These are phyloP conservation scores for Metopia argyrocephala DNA, from an alignment of 2,888 invertebrate genomes.

Conservation along the genomic window DNA sequence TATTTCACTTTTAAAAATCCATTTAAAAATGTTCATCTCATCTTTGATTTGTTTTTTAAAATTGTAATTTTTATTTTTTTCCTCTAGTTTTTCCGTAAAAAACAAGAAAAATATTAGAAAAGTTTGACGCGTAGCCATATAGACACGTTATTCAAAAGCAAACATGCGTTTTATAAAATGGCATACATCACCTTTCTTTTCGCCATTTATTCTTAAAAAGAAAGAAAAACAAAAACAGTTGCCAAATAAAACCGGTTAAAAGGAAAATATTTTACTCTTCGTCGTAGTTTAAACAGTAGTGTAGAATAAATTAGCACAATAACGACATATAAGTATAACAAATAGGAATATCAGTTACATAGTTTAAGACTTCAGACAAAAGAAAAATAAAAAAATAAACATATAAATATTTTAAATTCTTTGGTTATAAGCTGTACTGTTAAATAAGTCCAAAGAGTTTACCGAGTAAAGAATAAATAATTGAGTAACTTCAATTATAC, in stretches of 20 bases:
- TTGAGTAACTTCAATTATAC: too few relatives aligned
- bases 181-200: conserved; percentile 51
- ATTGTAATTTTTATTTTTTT: conserved; percentile 14
- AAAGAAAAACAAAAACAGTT: neutral
- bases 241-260: conserved; percentile 13
- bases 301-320: too few relatives aligned
- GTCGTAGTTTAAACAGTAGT: too few relatives aligned
- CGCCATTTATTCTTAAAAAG: neutral
- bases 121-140: conserved; percentile 37
- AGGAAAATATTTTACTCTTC: conserved; percentile 18
- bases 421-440: too few relatives aligned
- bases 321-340: too few relatives aligned
- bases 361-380: too few relatives aligned
- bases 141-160: conserved; percentile 31
- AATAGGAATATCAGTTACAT: too few relatives aligned
- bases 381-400: too few relatives aligned
- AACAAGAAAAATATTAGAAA: conserved; percentile 40
- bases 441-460: too few relatives aligned
- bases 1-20: neutral
- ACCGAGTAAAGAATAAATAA: too few relatives aligned
- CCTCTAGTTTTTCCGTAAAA: neutral
- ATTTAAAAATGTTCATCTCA: neutral
- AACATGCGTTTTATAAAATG: conserved; percentile 51
- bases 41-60: conserved; percentile 34
- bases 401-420: too few relatives aligned